phyloP scores from a whole-genome alignment of 2,797 vertebrate genomes.

The Hemitrygon akajei region DNA sequence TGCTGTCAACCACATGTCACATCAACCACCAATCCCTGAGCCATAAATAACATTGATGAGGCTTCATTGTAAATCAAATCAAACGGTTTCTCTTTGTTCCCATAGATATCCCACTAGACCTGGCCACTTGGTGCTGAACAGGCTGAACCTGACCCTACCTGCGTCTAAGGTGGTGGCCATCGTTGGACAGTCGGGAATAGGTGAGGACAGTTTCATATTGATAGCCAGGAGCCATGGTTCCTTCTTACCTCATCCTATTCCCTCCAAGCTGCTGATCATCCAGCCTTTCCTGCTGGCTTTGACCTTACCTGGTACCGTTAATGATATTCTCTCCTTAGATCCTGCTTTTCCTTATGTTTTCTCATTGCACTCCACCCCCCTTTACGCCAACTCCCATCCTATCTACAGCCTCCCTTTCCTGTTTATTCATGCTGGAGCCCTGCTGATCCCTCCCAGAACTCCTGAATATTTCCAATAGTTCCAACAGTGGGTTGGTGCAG shows the following conservation, averaged over 20 bases:
- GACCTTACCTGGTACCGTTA: too few species aligned
- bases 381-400: too few species aligned
- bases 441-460: too few species aligned
- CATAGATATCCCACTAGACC: constrained; percentile 84
- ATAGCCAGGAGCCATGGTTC: background rate
- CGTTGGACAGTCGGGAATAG: constrained; percentile 90
- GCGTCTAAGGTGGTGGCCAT: constrained; percentile 81
- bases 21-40: background rate
- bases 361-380: too few species aligned
- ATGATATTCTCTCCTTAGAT: too few species aligned
- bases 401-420: too few species aligned
- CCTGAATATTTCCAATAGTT: too few species aligned
- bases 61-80: background rate
- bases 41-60: background rate
- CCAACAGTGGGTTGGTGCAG: too few species aligned
- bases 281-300: too few species aligned
- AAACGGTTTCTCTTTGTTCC: constrained; percentile 28
- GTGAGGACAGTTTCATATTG: constrained; percentile 54
- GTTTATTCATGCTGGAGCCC: too few species aligned
- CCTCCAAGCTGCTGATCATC: too few species aligned
- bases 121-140: constrained; percentile 65
- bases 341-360: too few species aligned
- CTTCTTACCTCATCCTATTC: background rate
- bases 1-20: background rate
- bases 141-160: constrained; percentile 73